Base-by-base conservation (phyloP, 2,888 invertebrate species). In the Notodonta ziczac region DNA sequence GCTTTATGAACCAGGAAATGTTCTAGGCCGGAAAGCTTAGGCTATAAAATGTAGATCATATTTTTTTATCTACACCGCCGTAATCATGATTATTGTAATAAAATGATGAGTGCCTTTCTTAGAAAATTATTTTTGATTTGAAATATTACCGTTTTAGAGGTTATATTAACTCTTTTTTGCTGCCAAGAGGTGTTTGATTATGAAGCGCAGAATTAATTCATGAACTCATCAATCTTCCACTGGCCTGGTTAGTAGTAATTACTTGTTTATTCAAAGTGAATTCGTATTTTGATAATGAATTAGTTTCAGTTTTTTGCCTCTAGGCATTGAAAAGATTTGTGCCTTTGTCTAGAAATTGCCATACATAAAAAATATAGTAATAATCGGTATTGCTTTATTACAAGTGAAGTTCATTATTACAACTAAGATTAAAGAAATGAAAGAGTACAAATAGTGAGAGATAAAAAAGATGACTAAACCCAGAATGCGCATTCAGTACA, bases 181-280 rank as follows among this genome's bases (percentile, higher is more conserved):
- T 48, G 59, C 56, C 63, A 55, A 59, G 50, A 70, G 61, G 65
- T 71, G 70, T 71, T 72, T 65, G 60, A 69, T 66, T 68, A 62
- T 55, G 61, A 60, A 72, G 65, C 59, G 56, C 78, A 67, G 70
- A 66, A 75, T 82, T 76, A 77, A 81, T 80, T 77, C 73, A 73
- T 80, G 70, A 81, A 81, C 81, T 77, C 86, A 88, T 89, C 86
- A 87, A 88, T 89, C 87, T 83, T 82, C 64, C 67, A 68, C 71
- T 77, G 81, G 67, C 80, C 73, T 72, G 63, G 66, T 67, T 71
- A 73, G 74, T 71, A 77, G 72, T 86, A 84, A 85, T 87, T 83
- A 83, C 82, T 79, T 84, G 77, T 85, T 84, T 83, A 78, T 78
- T 81, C 65, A 76, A 77, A 74, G 84, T 82, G 83, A 87, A 89